Percentiles rank a stretch among this genome's conserved stretches.
These are phyloP conservation scores for Sebastes trivittatus DNA, from an alignment of 2,797 vertebrate genomes.

Conservation along the genomic window DNA sequence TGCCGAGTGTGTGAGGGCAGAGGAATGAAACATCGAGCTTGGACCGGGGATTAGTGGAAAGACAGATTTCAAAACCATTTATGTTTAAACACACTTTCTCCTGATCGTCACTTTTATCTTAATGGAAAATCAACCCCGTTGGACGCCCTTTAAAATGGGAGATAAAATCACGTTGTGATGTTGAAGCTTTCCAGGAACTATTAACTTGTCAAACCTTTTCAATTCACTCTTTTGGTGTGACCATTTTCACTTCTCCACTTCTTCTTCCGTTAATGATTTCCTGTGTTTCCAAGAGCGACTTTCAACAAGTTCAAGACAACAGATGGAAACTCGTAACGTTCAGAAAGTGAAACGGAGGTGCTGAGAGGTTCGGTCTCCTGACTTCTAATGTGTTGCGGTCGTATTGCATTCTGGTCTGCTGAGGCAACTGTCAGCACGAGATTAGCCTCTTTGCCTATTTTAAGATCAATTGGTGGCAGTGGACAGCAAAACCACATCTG, in stretches of 20 bases:
- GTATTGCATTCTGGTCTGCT: conserved; percentile 36
- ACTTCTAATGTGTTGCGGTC: conserved; percentile 33
- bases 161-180: background rate
- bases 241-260: conserved; percentile 8
- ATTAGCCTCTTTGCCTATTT: conserved; percentile 20
- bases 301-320: conserved; percentile 8
- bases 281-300: conserved; percentile 3
- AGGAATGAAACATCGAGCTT: background rate
- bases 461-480: conserved; percentile 13
- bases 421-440: conserved; percentile 32
- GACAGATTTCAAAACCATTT: conserved; percentile 14
- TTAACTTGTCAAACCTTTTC: background rate
- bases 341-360: background rate
- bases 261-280: conserved; percentile 8
- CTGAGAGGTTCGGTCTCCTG: conserved; percentile 11
- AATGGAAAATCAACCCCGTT: background rate
- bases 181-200: conserved; percentile 7
- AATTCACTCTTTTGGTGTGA: background rate
- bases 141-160: background rate
- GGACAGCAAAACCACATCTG: conserved; percentile 45
- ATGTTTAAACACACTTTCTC: background rate
- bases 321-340: conserved; percentile 27
- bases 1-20: conserved; percentile 7
- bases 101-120: background rate
- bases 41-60: background rate